A percentile compares a stretch with the other conserved stretches of the same genome.
These are phyloP conservation scores for Gallinago paraguaiae DNA, from an alignment of 2,113 vertebrate species.

Conservation along the genomic window DNA sequence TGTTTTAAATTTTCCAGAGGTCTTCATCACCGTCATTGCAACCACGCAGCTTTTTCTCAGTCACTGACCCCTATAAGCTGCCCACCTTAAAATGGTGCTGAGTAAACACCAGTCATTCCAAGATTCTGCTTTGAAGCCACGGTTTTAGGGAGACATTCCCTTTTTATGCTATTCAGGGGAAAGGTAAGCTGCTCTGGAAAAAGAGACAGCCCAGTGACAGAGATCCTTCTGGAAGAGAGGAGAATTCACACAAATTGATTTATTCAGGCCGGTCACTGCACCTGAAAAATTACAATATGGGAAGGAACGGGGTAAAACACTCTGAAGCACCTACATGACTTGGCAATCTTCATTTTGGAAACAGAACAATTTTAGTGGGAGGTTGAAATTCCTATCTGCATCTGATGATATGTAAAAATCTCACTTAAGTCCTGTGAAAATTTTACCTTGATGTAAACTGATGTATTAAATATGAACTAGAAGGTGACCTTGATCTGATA, in stretches of 20 bases:
- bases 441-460: neutral
- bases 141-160: neutral
- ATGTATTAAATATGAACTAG: neutral
- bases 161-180: neutral
- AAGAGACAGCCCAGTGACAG: neutral
- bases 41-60: neutral
- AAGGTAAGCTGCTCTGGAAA: neutral
- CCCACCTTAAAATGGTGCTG: neutral
- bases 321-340: neutral
- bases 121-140: neutral
- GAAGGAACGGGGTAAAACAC: neutral
- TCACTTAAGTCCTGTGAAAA: neutral
- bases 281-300: neutral
- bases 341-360: conserved; percentile 29
- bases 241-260: neutral
- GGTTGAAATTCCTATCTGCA: conserved; percentile 8
- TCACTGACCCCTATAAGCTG: neutral
- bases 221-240: neutral
- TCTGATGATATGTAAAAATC: neutral
- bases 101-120: neutral
- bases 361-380: neutral
- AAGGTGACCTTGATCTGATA: neutral
- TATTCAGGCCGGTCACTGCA: neutral
- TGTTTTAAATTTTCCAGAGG: neutral
- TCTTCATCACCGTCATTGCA: neutral